Evolutionary conservation across 2,113 vertebrate genomes (phyloP), one percentile per base, ranked within the genome.

Genomic region (Camelus bactrianus): DNA sequence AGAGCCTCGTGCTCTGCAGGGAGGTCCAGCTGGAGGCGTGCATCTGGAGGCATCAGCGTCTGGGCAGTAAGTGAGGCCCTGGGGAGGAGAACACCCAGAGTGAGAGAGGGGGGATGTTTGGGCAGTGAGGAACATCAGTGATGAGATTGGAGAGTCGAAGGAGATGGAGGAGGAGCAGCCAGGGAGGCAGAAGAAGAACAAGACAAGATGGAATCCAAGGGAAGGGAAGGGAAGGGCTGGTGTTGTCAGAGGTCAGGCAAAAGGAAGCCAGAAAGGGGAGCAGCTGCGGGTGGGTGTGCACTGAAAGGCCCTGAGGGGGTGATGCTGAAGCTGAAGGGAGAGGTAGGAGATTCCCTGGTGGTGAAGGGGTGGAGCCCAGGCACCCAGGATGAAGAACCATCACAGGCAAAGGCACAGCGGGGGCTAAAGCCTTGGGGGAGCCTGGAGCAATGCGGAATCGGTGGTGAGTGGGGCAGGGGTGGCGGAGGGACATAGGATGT

Each of bases 1-100:
- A 0, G 32, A 54, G n/a, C 50, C 64, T 54, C 5, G 0, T 4
- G 30, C 8, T 50, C 22, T 30, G 6, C 42, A 75, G 48, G 38
- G 38, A n/a, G 58, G 46, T 24, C 62, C 19, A 4, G 58, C 19
- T 5, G 19, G n/a, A 19, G 35, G n/a, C 19, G 17, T 22, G 12
- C 11, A 48, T 38, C 38, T 26, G 67, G 64, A 79, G 50, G 28
- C 76, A 5, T 42, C 28, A 46, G 76, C 35, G 2, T 24, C 62
- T 13, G 1, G 62, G 30, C 48, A 56, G 35, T 14, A 3, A n/a
- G 35, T 15, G 28, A 42, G 75, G 38, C 9, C 58, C 10, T 3
- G 3, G 30, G 38, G 62, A 56, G 76, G 35, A 70, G 75, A 19
- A 32, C 50, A 24, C 35, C 54, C 54, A 48, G 52, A 15, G 30